Percentiles rank a stretch among this genome's conserved stretches.
These are phyloP conservation scores for Oryzias celebensis DNA, from an alignment of 2,113 vertebrate genomes.

Conservation along the genomic window DNA sequence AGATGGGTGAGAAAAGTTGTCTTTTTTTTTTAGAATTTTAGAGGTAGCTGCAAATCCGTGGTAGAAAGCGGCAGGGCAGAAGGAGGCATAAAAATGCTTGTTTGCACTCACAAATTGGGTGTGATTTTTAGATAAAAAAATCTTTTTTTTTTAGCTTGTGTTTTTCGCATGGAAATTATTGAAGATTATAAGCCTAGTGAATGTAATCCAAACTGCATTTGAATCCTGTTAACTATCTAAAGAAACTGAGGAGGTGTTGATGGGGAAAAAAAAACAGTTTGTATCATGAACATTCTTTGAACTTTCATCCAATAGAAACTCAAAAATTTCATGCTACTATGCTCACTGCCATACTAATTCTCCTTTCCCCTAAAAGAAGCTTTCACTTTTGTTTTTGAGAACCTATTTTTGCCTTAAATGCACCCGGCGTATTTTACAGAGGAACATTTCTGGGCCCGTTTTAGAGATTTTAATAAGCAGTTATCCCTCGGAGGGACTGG, in stretches of 20 bases:
- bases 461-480: no score
- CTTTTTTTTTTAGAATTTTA: slow-evolving; percentile 6
- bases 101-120: slow-evolving; percentile 37
- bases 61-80: neutral
- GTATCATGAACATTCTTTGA: slow-evolving; percentile 51
- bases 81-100: slow-evolving; percentile 11
- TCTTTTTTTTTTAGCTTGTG: slow-evolving; percentile 30
- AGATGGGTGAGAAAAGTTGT: slow-evolving; percentile 13
- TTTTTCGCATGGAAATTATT: slow-evolving; percentile 52
- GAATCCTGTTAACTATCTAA: slow-evolving; percentile 61
- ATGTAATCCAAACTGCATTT: slow-evolving; percentile 4
- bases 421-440: no score
- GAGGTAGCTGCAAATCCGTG: slow-evolving; percentile 10
- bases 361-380: no score
- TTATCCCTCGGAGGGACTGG: no score
- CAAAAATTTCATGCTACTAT: neutral
- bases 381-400: no score
- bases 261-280: slow-evolving; percentile 50
- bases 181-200: slow-evolving; percentile 47
- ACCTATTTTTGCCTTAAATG: no score
- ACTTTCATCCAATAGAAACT: slow-evolving; percentile 25
- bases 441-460: no score
- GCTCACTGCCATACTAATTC: no score
- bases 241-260: slow-evolving; percentile 42
- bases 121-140: slow-evolving; percentile 50